Base-by-base conservation (phyloP, 2,888 invertebrate genomes). In the Caenorhabditis japonica region DNA sequence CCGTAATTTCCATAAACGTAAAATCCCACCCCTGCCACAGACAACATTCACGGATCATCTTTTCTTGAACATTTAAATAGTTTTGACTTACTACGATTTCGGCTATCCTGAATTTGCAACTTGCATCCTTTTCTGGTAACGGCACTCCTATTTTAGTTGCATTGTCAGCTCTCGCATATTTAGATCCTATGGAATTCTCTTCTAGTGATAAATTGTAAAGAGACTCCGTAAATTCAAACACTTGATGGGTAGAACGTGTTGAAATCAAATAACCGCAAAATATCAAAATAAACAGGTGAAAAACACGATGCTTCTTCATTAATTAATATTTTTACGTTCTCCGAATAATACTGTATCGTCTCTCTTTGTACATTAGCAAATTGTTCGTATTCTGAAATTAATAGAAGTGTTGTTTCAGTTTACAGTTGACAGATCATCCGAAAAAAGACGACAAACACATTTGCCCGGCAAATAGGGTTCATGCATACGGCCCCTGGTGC, bases 121-220 rank as follows among this genome's bases (percentile, higher is more conserved):
- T 76, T 33, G 79, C 70, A 38, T 82, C 80, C 38, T 70, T 73
- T 17, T 88, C 88, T 34, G 88, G 87, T 73, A 92, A 88, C 72
- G 89, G 90, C 77, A 95, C 92, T 74, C 95, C 96, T 91, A 94
- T 93, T 82, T 93, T 92, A n/a, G 77, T 76, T 8, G 82, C 74
- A 82, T 92, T 92, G 61, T 92, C 91, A 70, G 91, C 90, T 25
- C 75, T 43, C 27, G 77, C 76, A 44, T 51, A 81, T 69, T 69
- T 77, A n/a, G 60, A 49, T n/a, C 77, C 74, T 23, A 69, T 64
- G 25, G 70, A 68, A 47, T 96, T 95, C 89, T 97, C 97, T 66
- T 93, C 92, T 86, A 96, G 93, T 88, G 92, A 93, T 85, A 93
- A 93, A 91, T 95, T 94, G 91, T 95, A 96, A 23, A 91, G 88